Base-by-base conservation (phyloP, 2,888 invertebrate genomes). In the Laothoe populi region DNA sequence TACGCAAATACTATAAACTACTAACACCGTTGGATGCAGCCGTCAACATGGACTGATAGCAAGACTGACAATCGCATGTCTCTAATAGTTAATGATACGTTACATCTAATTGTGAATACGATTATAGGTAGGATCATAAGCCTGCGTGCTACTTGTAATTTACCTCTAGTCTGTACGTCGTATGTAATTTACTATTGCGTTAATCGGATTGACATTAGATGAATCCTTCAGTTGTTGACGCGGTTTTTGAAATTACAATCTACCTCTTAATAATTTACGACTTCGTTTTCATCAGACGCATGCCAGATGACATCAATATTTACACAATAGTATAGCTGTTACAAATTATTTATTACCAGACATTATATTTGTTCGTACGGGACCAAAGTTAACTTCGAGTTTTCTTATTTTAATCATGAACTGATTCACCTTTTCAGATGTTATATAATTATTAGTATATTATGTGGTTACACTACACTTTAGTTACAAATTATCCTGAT, bases 1-100 rank as follows among this genome's bases (percentile, higher is more conserved):
- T 90, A 91, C 91, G 91, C 82, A 84, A 90, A 81, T 90, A 91
- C 91, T 90, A 81, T 88, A 90, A 89, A 90, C 90, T 91, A 90
- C 70, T 76, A 75, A 74, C 73, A 74, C 79, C 78, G 67, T 74
- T 82, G 79, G 81, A 87, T 88, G 90, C 85, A 82, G 80, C 87
- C 88, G 90, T 88, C 84, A 86, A 84, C 74, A 78, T 86, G 90
- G 87, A 92, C 92, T 92, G 92, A 92, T 85, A 87, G 78, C 81
- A 92, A 92, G 92, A 92, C 92, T 92, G 92, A 92, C 84, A 84
- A 81, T 82, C 80, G 77, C 84, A 86, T 84, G 91, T 90, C 88
- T 90, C 84, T 85, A 81, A 81, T 88, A 88, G 83, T 82, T 86
- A 82, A 81, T 83, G 82, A 81, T 84, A 83, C 81, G 85, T 83